A percentile compares a stretch with the other conserved stretches of the same genome.
Evolutionary conservation across 1,140 invertebrate genomes (phyloP).

Genomic region (Proales similis): DNA sequence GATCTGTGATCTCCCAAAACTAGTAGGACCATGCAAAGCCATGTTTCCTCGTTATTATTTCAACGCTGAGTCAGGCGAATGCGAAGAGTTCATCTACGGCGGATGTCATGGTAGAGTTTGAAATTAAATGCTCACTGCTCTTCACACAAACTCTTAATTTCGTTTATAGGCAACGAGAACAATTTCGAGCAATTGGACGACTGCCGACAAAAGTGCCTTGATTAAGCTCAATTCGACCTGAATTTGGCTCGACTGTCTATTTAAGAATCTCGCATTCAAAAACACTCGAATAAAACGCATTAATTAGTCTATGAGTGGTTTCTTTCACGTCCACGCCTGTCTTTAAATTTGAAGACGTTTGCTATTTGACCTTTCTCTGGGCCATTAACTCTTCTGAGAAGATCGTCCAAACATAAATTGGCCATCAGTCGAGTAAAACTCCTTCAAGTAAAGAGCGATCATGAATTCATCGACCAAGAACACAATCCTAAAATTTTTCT

Average conservation of each 20-base stretch:
- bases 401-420: too few relatives aligned
- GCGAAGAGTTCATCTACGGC: constrained; percentile 86
- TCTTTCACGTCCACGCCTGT: too few relatives aligned
- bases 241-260: too few relatives aligned
- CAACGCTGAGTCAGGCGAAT: constrained; percentile 65
- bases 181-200: constrained; percentile 4
- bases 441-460: too few relatives aligned
- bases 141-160: constrained; percentile 62
- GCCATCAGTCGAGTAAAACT: too few relatives aligned
- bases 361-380: not conserved
- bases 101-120: constrained; percentile 70
- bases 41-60: constrained; percentile 73
- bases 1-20: constrained; percentile 70
- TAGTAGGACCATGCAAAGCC: constrained; percentile 73
- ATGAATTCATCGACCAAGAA: too few relatives aligned
- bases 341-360: not conserved
- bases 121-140: too few relatives aligned
- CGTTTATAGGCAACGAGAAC: constrained; percentile 59
- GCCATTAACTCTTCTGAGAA: not conserved
- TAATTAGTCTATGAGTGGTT: too few relatives aligned
- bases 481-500: too few relatives aligned
- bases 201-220: constrained; percentile 15
- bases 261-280: too few relatives aligned
- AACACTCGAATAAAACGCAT: too few relatives aligned
- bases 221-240: too few relatives aligned